These are phyloP conservation scores for Lanistes nyassanus DNA, from an alignment of 1,140 invertebrate genomes.

Conservation along the genomic window DNA sequence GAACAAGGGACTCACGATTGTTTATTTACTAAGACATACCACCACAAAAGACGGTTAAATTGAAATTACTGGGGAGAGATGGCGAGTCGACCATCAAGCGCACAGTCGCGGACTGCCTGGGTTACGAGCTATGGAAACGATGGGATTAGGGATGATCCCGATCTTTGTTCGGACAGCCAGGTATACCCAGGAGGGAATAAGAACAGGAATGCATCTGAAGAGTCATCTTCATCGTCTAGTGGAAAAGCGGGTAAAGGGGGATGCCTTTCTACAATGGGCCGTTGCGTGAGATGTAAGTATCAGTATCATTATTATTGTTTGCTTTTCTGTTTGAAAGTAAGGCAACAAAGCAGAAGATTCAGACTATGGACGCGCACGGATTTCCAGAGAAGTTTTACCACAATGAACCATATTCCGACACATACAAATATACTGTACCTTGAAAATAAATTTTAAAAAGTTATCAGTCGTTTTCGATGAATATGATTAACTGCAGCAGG, in stretches of 20 bases:
- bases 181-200: conserved; percentile 38
- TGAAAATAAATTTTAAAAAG: too few relatives aligned
- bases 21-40: too few relatives aligned
- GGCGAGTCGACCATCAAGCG: conserved; percentile 49
- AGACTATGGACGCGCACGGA: too few relatives aligned
- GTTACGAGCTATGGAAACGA: conserved; percentile 37
- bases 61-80: not conserved
- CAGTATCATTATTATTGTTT: conserved; percentile 3
- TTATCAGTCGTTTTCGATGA: too few relatives aligned
- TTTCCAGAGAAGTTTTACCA: too few relatives aligned
- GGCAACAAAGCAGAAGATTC: too few relatives aligned
- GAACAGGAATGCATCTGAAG: conserved; percentile 10
- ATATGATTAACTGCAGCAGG: too few relatives aligned
- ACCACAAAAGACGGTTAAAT: not conserved
- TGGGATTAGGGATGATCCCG: conserved; percentile 47
- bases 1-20: too few relatives aligned
- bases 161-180: conserved; percentile 45
- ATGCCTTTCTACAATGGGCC: conserved; percentile 44
- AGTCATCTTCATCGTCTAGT: not conserved
- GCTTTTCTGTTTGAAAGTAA: too few relatives aligned
- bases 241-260: conserved; percentile 21
- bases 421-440: too few relatives aligned
- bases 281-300: conserved; percentile 61
- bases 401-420: too few relatives aligned
- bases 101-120: conserved; percentile 58